Conservation (phyloP, 2,113 vertebrate genomes). For the Ceuthmochares aereus region DNA sequence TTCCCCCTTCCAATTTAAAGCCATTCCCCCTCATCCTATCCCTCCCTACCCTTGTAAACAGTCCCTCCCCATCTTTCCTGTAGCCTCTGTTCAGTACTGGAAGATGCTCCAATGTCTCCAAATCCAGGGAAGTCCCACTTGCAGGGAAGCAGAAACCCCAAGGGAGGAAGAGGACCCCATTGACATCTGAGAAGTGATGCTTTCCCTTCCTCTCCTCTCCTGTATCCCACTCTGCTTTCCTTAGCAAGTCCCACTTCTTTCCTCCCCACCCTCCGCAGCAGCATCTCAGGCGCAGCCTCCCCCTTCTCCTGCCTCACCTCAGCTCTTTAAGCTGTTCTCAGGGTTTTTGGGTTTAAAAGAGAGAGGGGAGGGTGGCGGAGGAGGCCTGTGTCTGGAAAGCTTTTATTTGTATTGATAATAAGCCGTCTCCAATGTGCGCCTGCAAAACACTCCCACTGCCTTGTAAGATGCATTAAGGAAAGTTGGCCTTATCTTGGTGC, state of each 20-base stretch:
- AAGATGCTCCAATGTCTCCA: too few relatives aligned
- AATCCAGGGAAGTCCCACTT: too few relatives aligned
- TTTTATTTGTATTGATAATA: conserved; percentile 44
- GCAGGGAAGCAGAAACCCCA: neutral
- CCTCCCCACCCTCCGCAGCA: neutral
- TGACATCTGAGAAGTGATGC: neutral
- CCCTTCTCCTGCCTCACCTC: neutral
- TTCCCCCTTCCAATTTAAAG: too few relatives aligned
- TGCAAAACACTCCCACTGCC: neutral
- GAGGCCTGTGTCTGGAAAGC: neutral
- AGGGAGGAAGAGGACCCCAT: accelerated
- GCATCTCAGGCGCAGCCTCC: neutral
- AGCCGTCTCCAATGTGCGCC: neutral
- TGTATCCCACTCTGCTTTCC: neutral
- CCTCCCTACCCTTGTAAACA: too few relatives aligned
- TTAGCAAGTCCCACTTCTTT: neutral
- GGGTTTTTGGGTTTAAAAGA: conserved; percentile 5
- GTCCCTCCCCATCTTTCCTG: too few relatives aligned
- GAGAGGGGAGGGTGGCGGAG: neutral
- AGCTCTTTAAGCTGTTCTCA: neutral
- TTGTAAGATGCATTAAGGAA: conserved; percentile 28
- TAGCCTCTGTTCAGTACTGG: too few relatives aligned
- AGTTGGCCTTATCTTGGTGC: neutral
- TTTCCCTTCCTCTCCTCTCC: neutral
- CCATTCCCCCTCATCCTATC: too few relatives aligned